These are phyloP conservation scores for Mesaphorura yosii DNA, from an alignment of 1,140 invertebrate genomes.

Conservation along the genomic window DNA sequence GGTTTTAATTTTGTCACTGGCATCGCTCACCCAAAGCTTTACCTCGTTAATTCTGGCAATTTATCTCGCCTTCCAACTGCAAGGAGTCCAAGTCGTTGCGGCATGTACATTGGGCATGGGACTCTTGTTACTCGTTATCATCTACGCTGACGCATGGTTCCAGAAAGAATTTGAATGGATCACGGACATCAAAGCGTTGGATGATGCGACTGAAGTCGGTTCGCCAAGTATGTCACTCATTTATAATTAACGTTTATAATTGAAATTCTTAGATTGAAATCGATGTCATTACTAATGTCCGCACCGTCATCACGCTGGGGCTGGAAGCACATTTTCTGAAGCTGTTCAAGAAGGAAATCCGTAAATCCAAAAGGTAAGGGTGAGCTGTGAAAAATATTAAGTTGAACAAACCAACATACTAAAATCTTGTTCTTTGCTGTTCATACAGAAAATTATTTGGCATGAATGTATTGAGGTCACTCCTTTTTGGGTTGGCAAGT, in stretches of 20 bases:
- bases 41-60: not conserved
- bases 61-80: too few relatives aligned
- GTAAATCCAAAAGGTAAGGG: not conserved
- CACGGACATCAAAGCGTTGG: too few relatives aligned
- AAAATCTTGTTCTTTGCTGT: not conserved
- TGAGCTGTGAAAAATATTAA: too few relatives aligned
- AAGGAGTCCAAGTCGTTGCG: too few relatives aligned
- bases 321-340: not conserved
- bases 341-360: not conserved
- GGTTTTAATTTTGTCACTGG: not conserved
- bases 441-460: not conserved
- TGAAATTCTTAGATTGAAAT: not conserved
- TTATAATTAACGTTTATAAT: too few relatives aligned
- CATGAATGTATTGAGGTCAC: not conserved
- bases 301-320: not conserved
- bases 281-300: not conserved
- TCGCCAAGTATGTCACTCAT: too few relatives aligned
- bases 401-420: not conserved
- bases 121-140: conserved; percentile 4
- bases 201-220: too few relatives aligned
- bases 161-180: too few relatives aligned
- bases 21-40: not conserved
- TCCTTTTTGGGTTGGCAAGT: too few relatives aligned
- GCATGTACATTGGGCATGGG: not conserved
- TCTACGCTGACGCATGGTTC: too few relatives aligned